Conservation (phyloP, 53 echinoderm and acorn worm genomes). For the Echinarachnius parma region DNA sequence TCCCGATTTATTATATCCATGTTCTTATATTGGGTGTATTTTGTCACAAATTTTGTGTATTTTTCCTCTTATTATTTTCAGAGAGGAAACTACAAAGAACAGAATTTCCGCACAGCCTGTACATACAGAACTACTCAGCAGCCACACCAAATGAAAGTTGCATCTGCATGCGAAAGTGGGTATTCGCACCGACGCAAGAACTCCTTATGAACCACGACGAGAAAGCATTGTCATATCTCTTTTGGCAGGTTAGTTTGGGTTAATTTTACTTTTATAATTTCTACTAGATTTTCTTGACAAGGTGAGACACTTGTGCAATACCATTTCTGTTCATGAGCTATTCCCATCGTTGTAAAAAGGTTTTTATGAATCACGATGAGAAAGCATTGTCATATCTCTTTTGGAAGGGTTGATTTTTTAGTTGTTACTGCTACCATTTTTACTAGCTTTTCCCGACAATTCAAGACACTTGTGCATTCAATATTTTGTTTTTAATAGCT, state of each 20-base stretch:
- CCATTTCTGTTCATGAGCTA: no score
- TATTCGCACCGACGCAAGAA: slow-evolving; percentile 85
- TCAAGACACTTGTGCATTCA: no score
- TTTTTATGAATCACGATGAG: slow-evolving; percentile 85
- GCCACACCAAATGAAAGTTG: slow-evolving; percentile 57
- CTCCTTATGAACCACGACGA: slow-evolving; percentile 86
- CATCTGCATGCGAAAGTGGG: slow-evolving; percentile 79
- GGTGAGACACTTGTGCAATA: no score
- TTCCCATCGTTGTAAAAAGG: slow-evolving; percentile 78
- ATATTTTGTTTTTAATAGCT: no score
- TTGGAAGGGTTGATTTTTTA: slow-evolving; percentile 64
- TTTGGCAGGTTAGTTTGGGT: slow-evolving; percentile 69
- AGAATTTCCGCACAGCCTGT: slow-evolving; percentile 95
- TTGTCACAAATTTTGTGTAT: no score
- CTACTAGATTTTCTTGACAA: no score
- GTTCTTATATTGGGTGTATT: no score
- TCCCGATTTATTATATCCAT: no score
- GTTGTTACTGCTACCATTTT: no score
- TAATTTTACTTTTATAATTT: no score
- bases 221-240: slow-evolving; percentile 83
- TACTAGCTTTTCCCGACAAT: no score
- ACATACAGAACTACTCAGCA: slow-evolving; percentile 87
- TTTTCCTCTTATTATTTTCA: slow-evolving; percentile 39
- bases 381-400: slow-evolving; percentile 85
- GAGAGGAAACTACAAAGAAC: slow-evolving; percentile 78